Percentiles rank a stretch among this genome's conserved stretches.
phyloP scores from a whole-genome alignment of 2,113 vertebrate genomes.

The Leptobrachium ailaonicum region DNA sequence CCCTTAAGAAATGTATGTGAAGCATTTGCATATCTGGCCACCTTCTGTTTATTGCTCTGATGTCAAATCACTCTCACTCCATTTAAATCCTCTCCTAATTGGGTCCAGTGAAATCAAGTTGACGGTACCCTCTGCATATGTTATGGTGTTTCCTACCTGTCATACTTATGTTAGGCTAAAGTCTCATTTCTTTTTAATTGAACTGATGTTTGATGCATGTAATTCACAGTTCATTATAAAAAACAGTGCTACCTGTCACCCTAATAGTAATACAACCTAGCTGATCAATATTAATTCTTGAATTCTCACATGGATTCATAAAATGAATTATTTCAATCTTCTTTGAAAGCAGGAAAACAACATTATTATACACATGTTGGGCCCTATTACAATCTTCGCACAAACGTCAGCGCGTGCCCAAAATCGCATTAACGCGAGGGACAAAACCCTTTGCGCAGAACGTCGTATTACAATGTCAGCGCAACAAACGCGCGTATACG shows the following conservation, averaged over 20 bases:
- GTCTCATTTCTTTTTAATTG: not conserved
- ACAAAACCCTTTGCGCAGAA: too few species aligned
- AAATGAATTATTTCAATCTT: too few species aligned
- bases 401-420: too few species aligned
- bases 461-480: too few species aligned
- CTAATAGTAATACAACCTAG: too few species aligned
- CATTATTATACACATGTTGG: too few species aligned
- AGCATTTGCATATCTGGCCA: not conserved
- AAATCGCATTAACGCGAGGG: too few species aligned
- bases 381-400: too few species aligned
- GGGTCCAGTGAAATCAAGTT: not conserved
- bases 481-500: too few species aligned
- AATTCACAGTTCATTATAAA: conserved; percentile 1
- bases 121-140: not conserved
- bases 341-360: too few species aligned
- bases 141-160: not conserved
- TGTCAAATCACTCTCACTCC: not conserved
- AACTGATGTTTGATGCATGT: not conserved
- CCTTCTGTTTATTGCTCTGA: not conserved
- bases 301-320: too few species aligned
- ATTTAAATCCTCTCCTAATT: conserved; percentile 1
- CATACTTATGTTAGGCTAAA: conserved; percentile 21
- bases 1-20: not conserved
- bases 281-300: too few species aligned
- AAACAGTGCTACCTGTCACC: not conserved